A percentile compares a stretch with the other conserved stretches of the same genome.
Evolutionary conservation across 2,797 vertebrate genomes (phyloP).

Genomic region (Adrianichthys oophorus): DNA sequence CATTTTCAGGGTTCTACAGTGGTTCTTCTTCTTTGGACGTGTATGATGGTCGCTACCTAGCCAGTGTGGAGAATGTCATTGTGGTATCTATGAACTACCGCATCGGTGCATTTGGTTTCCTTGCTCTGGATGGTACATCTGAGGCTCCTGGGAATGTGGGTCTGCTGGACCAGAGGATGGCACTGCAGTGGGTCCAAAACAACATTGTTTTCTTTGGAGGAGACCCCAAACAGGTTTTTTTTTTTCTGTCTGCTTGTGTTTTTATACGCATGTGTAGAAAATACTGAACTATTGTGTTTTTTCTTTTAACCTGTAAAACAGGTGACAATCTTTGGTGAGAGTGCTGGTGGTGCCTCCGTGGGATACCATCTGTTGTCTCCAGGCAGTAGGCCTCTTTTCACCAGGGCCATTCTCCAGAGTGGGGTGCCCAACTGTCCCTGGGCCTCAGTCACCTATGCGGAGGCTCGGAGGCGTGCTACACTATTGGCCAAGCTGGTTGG

Average conservation of each 20-base stretch:
- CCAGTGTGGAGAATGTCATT: constrained; percentile 82
- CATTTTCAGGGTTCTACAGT: constrained; percentile 81
- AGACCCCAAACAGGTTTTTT: constrained; percentile 77
- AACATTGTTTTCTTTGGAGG: constrained; percentile 89
- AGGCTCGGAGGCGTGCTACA: constrained; percentile 84
- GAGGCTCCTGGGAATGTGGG: constrained; percentile 92
- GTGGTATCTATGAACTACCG: constrained; percentile 94
- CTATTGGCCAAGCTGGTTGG: constrained; percentile 80
- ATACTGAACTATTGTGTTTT: rapidly evolving
- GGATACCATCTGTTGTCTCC: constrained; percentile 87
- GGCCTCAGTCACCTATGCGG: constrained; percentile 83
- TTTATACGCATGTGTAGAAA: neutral
- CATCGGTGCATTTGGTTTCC: constrained; percentile 89
- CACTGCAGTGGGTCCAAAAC: constrained; percentile 87
- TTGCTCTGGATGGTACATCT: constrained; percentile 84
- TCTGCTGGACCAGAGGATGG: constrained; percentile 89
- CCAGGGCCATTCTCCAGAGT: constrained; percentile 87
- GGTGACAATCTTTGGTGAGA: constrained; percentile 94
- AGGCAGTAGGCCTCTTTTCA: constrained; percentile 82
- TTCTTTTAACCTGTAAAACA: constrained; percentile 18
- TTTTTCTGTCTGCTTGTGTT: neutral
- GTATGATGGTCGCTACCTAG: constrained; percentile 90
- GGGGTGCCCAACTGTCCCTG: constrained; percentile 89
- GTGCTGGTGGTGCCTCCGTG: constrained; percentile 87
- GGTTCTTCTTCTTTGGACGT: constrained; percentile 90